Evolutionary conservation across 37 sponge, comb jelly and placozoan genomes (phyloP).

Genomic region (Diacarnus erythraeanus): DNA sequence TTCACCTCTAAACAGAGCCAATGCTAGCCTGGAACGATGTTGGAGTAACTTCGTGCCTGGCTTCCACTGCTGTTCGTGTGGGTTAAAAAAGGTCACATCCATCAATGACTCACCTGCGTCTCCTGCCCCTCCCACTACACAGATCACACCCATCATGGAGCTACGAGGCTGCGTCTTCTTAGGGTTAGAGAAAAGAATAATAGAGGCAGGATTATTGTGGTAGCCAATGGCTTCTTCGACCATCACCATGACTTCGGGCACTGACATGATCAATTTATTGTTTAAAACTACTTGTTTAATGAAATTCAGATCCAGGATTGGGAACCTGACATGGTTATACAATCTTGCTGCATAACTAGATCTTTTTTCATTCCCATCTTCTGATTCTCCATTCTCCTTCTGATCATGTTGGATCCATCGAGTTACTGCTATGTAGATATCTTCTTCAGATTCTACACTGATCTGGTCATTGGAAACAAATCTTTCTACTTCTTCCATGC

Average conservation of each 20-base stretch:
- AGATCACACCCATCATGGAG: constrained; percentile 69
- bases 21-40: constrained; percentile 49
- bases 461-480: constrained; percentile 63
- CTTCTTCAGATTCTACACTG: constrained; percentile 66
- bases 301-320: constrained; percentile 50
- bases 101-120: constrained; percentile 57
- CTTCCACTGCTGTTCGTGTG: constrained; percentile 73
- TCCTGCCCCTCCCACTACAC: constrained; percentile 67
- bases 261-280: constrained; percentile 26
- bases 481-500: constrained; percentile 38
- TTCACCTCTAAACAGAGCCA: constrained; percentile 58
- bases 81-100: constrained; percentile 63
- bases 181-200: constrained; percentile 50
- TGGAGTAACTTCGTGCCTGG: constrained; percentile 64
- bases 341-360: constrained; percentile 26
- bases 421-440: constrained; percentile 71
- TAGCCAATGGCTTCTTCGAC: constrained; percentile 62
- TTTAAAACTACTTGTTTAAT: constrained; percentile 33
- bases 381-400: background rate
- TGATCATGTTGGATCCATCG: constrained; percentile 76
- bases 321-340: constrained; percentile 74
- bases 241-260: constrained; percentile 33
- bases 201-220: constrained; percentile 66
- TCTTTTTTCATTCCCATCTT: background rate
- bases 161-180: constrained; percentile 73